Percentiles rank a stretch among this genome's conserved stretches.
phyloP scores from a whole-genome alignment of 2,797 vertebrate species.

The Epinephelus awoara region DNA sequence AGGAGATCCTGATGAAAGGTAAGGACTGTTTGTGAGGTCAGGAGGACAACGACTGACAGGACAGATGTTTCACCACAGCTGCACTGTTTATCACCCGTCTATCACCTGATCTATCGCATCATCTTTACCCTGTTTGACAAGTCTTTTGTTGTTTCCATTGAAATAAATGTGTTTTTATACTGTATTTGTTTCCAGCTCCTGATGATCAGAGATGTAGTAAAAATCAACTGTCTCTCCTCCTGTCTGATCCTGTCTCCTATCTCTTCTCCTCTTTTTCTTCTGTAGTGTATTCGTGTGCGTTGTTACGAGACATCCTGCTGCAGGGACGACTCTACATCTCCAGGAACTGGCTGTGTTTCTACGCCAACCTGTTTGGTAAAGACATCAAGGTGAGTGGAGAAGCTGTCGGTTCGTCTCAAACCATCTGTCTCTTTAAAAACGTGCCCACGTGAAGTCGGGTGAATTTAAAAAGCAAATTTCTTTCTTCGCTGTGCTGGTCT shows the following conservation, averaged over 20 bases:
- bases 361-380: slow-evolving; percentile 94
- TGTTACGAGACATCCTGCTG: slow-evolving; percentile 92
- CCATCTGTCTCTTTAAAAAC: neutral
- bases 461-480: no score
- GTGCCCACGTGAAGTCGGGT: no score
- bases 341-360: slow-evolving; percentile 95
- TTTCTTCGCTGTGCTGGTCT: no score
- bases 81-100: neutral
- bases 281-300: slow-evolving; percentile 92
- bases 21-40: no score
- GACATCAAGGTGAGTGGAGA: slow-evolving; percentile 90
- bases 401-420: no score
- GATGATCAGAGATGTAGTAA: no score
- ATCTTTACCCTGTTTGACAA: no score
- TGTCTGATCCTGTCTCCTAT: no score
- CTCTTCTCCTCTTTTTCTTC: neutral
- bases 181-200: no score
- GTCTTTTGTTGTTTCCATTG: neutral
- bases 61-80: no score
- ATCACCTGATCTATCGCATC: neutral
- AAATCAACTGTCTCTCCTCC: no score
- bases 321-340: slow-evolving; percentile 96
- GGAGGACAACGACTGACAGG: no score
- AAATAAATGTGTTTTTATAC: neutral
- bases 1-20: slow-evolving; percentile 95